Evolutionary conservation across 2,888 invertebrate genomes (phyloP).

Genomic region (Masnerella sp.): DNA sequence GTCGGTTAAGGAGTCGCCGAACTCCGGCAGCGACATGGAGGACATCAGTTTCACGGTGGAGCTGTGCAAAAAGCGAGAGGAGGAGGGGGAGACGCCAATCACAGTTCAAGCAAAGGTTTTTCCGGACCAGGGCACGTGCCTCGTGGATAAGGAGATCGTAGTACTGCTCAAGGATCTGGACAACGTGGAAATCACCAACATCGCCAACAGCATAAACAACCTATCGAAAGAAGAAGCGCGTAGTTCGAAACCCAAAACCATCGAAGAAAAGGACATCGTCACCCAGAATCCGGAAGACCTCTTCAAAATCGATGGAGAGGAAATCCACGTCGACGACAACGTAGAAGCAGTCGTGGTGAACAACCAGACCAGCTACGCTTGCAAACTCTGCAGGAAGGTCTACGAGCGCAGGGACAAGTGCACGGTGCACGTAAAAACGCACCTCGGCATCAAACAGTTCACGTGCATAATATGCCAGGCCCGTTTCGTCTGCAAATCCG

Average conservation of each 20-base stretch:
- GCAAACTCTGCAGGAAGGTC: conserved; percentile 73
- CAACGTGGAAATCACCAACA: conserved; percentile 71
- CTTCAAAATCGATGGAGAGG: conserved; percentile 74
- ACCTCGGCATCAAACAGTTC: conserved; percentile 75
- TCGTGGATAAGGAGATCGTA: conserved; percentile 73
- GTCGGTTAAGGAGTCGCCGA: conserved; percentile 73
- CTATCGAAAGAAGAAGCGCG: conserved; percentile 63
- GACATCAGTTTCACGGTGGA: conserved; percentile 76
- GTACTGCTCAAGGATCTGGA: conserved; percentile 70
- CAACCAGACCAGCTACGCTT: conserved; percentile 72
- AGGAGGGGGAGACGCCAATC: conserved; percentile 51
- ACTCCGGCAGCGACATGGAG: conserved; percentile 69
- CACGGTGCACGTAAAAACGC: conserved; percentile 76
- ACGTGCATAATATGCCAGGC: conserved; percentile 74
- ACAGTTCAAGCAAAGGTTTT: conserved; percentile 74
- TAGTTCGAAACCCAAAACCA: conserved; percentile 66
- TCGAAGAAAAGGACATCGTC: conserved; percentile 68
- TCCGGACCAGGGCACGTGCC: conserved; percentile 75
- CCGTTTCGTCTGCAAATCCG: conserved; percentile 76
- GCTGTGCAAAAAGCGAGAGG: conserved; percentile 69
- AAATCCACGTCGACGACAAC: conserved; percentile 75
- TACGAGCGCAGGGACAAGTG: conserved; percentile 76
- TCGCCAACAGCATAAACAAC: conserved; percentile 70
- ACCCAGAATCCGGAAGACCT: conserved; percentile 73
- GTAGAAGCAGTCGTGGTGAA: conserved; percentile 71